Evolutionary conservation across 2,797 vertebrate species (phyloP).

Genomic region (Notolepis coatsorum): DNA sequence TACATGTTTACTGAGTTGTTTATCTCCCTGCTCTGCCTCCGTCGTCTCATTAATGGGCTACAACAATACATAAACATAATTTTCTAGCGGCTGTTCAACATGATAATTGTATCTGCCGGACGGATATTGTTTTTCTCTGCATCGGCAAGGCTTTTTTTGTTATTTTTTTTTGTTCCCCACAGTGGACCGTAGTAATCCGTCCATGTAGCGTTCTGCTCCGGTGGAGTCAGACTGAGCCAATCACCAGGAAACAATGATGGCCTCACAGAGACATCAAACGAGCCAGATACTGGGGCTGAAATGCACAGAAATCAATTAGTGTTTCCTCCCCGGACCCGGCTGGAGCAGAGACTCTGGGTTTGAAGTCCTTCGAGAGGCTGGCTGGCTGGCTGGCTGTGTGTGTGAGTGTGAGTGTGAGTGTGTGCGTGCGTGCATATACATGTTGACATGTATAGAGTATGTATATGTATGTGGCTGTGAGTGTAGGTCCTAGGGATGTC

Average conservation of each 20-base stretch:
- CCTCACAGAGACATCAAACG: constrained; percentile 50
- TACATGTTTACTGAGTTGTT: constrained; percentile 46
- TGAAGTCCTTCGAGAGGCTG: constrained; percentile 22
- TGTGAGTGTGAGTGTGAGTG: not conserved
- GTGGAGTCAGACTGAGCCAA: constrained; percentile 51
- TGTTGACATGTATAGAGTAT: not conserved
- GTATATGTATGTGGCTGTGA: constrained; percentile 24
- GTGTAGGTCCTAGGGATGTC: too few species aligned
- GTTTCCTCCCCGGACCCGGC: constrained; percentile 25
- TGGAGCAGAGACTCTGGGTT: constrained; percentile 23
- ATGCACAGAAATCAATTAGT: constrained; percentile 53
- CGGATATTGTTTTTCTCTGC: constrained; percentile 25
- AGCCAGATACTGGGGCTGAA: constrained; percentile 31
- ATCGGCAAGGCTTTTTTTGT: constrained; percentile 43
- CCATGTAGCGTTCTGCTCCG: constrained; percentile 47
- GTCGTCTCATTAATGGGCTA: constrained; percentile 52
- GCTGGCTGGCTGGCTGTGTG: constrained; percentile 18
- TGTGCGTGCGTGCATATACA: not conserved
- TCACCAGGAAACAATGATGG: constrained; percentile 54
- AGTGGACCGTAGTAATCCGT: constrained; percentile 46
- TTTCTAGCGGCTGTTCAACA: constrained; percentile 33
- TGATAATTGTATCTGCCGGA: constrained; percentile 47
- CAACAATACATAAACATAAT: constrained; percentile 30
- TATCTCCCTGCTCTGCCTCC: constrained; percentile 39
- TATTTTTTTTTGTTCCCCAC: constrained; percentile 51